Percentiles rank a stretch among this genome's conserved stretches.
Conservation (phyloP, 2,113 vertebrate species). For the Epinephelus fuscoguttatus region DNA sequence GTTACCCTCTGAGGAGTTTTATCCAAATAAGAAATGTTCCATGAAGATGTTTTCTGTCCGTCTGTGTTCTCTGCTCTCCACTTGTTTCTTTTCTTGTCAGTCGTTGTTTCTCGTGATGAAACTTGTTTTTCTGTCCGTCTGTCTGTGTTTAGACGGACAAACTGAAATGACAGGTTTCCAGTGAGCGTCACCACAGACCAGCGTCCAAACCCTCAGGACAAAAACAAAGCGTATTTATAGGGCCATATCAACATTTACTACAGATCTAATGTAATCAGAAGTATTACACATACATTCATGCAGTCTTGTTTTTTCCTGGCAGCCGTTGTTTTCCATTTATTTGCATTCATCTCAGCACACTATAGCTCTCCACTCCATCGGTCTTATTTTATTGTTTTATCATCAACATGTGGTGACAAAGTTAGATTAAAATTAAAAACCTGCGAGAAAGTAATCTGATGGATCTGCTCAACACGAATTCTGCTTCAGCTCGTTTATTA, state of each 20-base stretch:
- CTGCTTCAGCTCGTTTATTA: neutral
- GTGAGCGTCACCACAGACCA: neutral
- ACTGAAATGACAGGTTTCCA: slow-evolving; percentile 28
- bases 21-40: slow-evolving; percentile 62
- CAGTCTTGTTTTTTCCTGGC: neutral
- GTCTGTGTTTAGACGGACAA: slow-evolving; percentile 14
- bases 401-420: no score
- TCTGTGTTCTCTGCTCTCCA: neutral
- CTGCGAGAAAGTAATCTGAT: no score
- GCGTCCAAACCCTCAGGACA: neutral
- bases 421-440: neutral
- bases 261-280: neutral
- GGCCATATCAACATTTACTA: neutral
- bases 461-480: no score
- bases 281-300: neutral
- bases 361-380: neutral
- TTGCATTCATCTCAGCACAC: neutral
- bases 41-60: slow-evolving; percentile 45
- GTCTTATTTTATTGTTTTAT: no score
- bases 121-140: neutral
- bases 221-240: neutral
- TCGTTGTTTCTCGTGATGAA: neutral
- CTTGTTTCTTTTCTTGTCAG: neutral
- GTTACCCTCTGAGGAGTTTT: slow-evolving; percentile 48
- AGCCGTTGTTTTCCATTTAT: neutral